phyloP scores from a whole-genome alignment of 2,888 invertebrate species.

The Drosophila pegasa region DNA sequence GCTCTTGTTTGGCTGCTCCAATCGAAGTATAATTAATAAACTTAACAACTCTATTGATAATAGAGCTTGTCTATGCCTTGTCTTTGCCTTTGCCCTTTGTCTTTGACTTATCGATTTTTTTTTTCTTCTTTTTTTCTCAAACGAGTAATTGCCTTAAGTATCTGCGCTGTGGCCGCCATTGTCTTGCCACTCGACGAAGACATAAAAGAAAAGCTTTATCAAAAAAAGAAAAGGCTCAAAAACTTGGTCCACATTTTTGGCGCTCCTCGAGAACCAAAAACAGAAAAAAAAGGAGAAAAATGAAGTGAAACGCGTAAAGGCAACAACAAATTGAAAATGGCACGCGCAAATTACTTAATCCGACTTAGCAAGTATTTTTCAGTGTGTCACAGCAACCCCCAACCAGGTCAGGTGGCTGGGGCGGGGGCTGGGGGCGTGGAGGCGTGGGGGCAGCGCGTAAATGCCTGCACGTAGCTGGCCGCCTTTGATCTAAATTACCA shows the following conservation, averaged over 20 bases:
- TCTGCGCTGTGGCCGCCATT: neutral
- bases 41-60: conserved; percentile 1
- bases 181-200: neutral
- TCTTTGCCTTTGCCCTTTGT: neutral
- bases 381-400: conserved; percentile 38
- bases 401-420: neutral
- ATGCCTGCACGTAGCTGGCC: conserved; percentile 65
- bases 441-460: conserved; percentile 27
- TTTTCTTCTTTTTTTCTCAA: neutral
- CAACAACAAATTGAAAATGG: conserved; percentile 64
- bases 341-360: conserved; percentile 79
- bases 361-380: conserved; percentile 68
- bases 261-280: conserved; percentile 20
- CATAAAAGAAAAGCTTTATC: conserved; percentile 10
- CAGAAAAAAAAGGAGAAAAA: conserved; percentile 12
- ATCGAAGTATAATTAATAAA: conserved; percentile 9
- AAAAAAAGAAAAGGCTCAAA: conserved; percentile 12
- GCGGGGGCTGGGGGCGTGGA: neutral
- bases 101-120: conserved; percentile 10
- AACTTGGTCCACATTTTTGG: conserved; percentile 11
- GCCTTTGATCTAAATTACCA: conserved; percentile 78
- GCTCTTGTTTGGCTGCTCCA: conserved; percentile 1
- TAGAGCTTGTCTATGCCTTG: too few species aligned
- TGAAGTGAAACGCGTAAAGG: conserved; percentile 11
- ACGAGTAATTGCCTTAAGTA: conserved; percentile 13